phyloP scores from a whole-genome alignment of 2,113 vertebrate species.

The Litocranius walleri region DNA sequence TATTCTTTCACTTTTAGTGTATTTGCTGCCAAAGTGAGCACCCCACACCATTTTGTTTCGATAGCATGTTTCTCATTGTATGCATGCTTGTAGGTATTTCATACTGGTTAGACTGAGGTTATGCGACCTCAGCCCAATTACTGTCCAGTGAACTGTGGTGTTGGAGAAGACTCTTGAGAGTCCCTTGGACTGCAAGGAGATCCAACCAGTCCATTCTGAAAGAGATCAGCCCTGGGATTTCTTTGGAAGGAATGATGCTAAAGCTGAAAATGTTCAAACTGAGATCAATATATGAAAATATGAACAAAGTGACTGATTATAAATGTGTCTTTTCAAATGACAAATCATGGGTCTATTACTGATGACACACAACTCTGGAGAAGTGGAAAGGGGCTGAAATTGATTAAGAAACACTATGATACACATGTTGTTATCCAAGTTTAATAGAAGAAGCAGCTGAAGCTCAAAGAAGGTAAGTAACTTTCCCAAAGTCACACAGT shows the following conservation, averaged over 20 bases:
- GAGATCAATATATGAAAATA: slow-evolving; percentile 34
- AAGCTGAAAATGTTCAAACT: slow-evolving; percentile 57
- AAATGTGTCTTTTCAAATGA: neutral
- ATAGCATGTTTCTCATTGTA: neutral
- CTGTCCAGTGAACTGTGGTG: neutral
- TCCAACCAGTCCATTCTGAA: no score
- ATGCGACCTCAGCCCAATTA: neutral
- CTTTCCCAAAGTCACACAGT: neutral
- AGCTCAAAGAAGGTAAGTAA: neutral
- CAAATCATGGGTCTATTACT: neutral
- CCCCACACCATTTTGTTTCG: neutral
- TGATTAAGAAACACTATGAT: neutral
- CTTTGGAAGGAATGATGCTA: no score
- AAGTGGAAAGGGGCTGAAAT: neutral
- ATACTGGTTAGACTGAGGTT: neutral
- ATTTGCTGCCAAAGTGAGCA: neutral
- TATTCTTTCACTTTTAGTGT: neutral
- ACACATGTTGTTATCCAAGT: neutral
- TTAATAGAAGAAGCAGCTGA: neutral
- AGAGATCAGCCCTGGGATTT: no score
- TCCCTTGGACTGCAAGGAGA: no score
- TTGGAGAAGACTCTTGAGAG: no score
- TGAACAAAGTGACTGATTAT: neutral
- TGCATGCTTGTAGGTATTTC: neutral
- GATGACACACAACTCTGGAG: neutral